Base-by-base conservation (phyloP, 2,113 vertebrate species). In the Gymnobelideus leadbeateri region DNA sequence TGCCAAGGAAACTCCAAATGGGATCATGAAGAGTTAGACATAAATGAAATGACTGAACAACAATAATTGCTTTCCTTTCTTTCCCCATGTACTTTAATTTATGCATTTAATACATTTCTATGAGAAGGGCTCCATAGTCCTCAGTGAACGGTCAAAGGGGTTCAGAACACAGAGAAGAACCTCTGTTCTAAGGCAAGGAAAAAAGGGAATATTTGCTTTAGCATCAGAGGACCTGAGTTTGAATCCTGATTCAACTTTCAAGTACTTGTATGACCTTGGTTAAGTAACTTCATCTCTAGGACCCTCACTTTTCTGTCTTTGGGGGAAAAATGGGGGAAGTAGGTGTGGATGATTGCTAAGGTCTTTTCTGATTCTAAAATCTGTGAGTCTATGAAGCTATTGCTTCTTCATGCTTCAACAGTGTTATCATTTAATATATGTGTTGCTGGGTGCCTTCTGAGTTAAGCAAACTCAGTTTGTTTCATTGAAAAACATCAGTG, bases 401-500 rank as follows among this genome's bases (percentile, higher is more conserved):
- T 84, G 31, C 10, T 12, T 92, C 91, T 89, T 12, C 10, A 24
- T 95, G n/a, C 54, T 90, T 28, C 3, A 89, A 46, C 0, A 11
- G 91, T 46, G 5, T 47, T 92, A 93, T 68, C 90, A 6, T 91
- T 57, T 8, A 16, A 50, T 3, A 2, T 11, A 16, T 51, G 2
- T 28, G 0, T 92, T 93, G 89, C 46, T 16, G 50, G 10, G 9
- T 25, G 26, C 93, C 55, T 89, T 19, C 89, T 43, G 3, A 92
- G 52, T 91, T 92, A 96, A 43, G 89, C 25, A 84, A 8, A 1
- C 92, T 96, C 89, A n/a, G 91, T 8, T 93, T 49, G 92, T 96
- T 96, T 95, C 5, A 0, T 94, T 96, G 21, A 89, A 95, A 94
- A 97, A 94, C 37, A 95, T 24, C 91, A 94, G 97, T 90, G 52